Conservation (phyloP, 30 jellyfish, hydroid and myxozoan species). For the Haliclystus octoradiatus region DNA sequence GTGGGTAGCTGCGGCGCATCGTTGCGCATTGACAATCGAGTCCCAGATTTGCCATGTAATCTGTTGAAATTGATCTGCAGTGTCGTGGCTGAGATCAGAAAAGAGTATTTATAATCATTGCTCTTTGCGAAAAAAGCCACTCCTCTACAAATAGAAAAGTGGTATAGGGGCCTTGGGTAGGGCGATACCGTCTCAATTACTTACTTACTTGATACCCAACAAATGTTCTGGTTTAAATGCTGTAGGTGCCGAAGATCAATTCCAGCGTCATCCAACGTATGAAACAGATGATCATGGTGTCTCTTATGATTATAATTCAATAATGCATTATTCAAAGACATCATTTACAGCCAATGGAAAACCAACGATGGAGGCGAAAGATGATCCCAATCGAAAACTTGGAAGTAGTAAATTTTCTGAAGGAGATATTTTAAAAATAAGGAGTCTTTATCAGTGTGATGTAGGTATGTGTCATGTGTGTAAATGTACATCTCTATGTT, state of each 20-base stretch:
- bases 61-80: no score
- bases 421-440: conserved; percentile 29
- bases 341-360: conserved; percentile 31
- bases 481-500: no score
- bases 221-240: neutral
- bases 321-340: conserved; percentile 36
- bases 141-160: no score
- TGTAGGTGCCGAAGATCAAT: neutral
- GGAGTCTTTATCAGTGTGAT: conserved; percentile 37
- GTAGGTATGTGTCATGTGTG: no score
- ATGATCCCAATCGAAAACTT: conserved; percentile 21
- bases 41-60: no score
- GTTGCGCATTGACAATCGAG: no score
- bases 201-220: neutral
- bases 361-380: conserved; percentile 33
- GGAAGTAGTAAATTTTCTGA: conserved; percentile 16
- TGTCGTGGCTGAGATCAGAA: no score
- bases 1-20: no score
- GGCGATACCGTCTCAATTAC: no score
- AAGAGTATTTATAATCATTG: no score
- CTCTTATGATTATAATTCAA: conserved; percentile 38
- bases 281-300: conserved; percentile 18
- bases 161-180: no score
- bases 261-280: neutral
- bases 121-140: no score